Conservation (phyloP, 2,888 invertebrate species). For the Rugalucina vietnamica region DNA sequence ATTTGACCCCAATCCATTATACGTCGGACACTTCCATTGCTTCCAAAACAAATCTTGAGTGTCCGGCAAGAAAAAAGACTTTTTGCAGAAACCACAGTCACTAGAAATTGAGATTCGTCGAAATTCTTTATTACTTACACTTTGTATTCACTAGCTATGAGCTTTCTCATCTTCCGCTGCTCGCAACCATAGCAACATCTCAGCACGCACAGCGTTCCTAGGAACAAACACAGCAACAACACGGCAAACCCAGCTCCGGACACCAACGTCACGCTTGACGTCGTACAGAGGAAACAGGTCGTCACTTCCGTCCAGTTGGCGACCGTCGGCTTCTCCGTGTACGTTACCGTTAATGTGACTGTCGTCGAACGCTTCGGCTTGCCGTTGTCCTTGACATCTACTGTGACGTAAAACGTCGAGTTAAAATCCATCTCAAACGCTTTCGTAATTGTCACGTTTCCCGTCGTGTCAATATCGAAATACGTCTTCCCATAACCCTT, state of each 20-base stretch:
- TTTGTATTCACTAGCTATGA: neutral
- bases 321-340: slow-evolving; percentile 42
- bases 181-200: slow-evolving; percentile 39
- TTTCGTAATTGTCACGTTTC: slow-evolving; percentile 47
- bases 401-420: slow-evolving; percentile 53
- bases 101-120: too few relatives aligned
- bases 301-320: slow-evolving; percentile 10
- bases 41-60: too few relatives aligned
- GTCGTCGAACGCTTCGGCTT: slow-evolving; percentile 38
- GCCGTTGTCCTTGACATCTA: slow-evolving; percentile 50
- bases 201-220: slow-evolving; percentile 18
- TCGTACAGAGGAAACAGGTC: slow-evolving; percentile 58
- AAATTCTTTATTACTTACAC: neutral
- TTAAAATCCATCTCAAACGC: slow-evolving; percentile 50
- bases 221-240: slow-evolving; percentile 16
- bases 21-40: too few relatives aligned
- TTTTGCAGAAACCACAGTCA: too few relatives aligned
- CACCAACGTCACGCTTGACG: slow-evolving; percentile 44
- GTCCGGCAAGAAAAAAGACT: too few relatives aligned
- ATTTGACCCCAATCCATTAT: too few relatives aligned
- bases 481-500: slow-evolving; percentile 41
- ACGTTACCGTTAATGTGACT: slow-evolving; percentile 54
- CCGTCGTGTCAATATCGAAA: slow-evolving; percentile 47
- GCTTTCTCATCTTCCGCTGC: slow-evolving; percentile 36
- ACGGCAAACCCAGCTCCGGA: slow-evolving; percentile 25